phyloP scores from a whole-genome alignment of 2,113 vertebrate genomes.

The Polypterus bichir region DNA sequence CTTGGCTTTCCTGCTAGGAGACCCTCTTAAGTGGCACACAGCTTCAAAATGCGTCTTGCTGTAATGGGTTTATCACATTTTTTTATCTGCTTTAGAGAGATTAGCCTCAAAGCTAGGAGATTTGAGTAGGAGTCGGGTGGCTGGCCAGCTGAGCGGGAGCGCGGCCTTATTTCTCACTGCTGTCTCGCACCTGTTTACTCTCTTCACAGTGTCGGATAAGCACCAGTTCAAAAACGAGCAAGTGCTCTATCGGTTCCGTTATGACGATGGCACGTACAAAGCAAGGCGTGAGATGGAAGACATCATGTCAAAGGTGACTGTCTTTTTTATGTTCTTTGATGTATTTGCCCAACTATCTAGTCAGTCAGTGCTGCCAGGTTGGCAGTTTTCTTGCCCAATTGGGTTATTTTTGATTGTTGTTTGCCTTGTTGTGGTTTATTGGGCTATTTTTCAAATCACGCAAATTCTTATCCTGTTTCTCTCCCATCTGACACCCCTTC shows the following conservation, averaged over 20 bases:
- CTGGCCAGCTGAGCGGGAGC: too few species aligned
- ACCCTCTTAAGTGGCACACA: not conserved
- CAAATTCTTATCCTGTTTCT: too few species aligned
- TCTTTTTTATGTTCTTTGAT: too few species aligned
- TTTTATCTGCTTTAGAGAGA: not conserved
- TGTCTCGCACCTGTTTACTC: not conserved
- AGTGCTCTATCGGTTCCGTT: constrained; percentile 93
- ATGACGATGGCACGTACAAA: constrained; percentile 94
- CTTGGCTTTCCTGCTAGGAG: not conserved
- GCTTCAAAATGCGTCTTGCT: not conserved
- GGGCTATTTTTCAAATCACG: too few species aligned
- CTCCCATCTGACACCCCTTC: too few species aligned
- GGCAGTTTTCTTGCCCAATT: too few species aligned
- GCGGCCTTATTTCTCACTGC: too few species aligned
- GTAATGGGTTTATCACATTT: not conserved
- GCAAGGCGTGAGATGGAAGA: constrained; percentile 94
- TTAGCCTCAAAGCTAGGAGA: not conserved
- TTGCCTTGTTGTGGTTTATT: too few species aligned
- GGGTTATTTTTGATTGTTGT: too few species aligned
- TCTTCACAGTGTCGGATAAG: constrained; percentile 78
- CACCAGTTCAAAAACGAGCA: constrained; percentile 98
- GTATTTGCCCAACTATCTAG: too few species aligned
- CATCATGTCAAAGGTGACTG: constrained; percentile 83
- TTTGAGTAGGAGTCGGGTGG: not conserved
- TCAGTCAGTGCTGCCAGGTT: too few species aligned